Conservation (phyloP, 2,113 vertebrate species). For the Hypomesus transpacificus region DNA sequence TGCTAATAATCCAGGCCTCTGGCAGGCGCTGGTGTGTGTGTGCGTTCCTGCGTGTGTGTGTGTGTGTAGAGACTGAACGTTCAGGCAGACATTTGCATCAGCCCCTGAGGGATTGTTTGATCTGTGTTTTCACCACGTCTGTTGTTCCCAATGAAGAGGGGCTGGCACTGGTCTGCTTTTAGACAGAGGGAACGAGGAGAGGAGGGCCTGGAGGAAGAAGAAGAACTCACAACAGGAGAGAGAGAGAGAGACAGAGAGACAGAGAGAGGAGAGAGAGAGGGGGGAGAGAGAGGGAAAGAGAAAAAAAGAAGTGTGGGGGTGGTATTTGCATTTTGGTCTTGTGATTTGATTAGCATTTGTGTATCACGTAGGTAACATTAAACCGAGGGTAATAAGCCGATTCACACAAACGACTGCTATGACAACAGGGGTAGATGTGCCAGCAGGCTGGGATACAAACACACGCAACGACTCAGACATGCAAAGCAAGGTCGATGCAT, state of each 20-base stretch:
- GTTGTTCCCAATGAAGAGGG: slow-evolving; percentile 46
- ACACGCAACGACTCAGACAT: neutral
- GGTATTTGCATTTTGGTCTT: neutral
- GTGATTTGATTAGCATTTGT: neutral
- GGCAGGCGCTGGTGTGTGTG: slow-evolving; percentile 8
- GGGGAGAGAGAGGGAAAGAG: neutral
- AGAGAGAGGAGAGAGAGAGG: slow-evolving; percentile 2
- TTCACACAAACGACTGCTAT: neutral
- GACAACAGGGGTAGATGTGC: neutral
- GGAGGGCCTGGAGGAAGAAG: neutral
- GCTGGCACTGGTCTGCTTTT: neutral
- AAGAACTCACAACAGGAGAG: neutral
- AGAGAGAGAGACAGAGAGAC: slow-evolving; percentile 7
- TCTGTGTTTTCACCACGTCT: slow-evolving; percentile 42
- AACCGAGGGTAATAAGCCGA: neutral
- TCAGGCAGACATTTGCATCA: slow-evolving; percentile 51
- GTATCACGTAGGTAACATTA: too few relatives aligned
- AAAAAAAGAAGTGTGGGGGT: neutral
- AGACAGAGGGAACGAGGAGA: neutral
- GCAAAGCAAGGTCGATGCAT: neutral
- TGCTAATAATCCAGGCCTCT: neutral
- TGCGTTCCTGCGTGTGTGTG: slow-evolving; percentile 5
- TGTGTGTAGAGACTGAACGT: slow-evolving; percentile 34
- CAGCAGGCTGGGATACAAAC: neutral
- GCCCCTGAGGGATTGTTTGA: slow-evolving; percentile 46